Base-by-base conservation (phyloP, 2,888 invertebrate species). In the Leptopilina syphax region DNA sequence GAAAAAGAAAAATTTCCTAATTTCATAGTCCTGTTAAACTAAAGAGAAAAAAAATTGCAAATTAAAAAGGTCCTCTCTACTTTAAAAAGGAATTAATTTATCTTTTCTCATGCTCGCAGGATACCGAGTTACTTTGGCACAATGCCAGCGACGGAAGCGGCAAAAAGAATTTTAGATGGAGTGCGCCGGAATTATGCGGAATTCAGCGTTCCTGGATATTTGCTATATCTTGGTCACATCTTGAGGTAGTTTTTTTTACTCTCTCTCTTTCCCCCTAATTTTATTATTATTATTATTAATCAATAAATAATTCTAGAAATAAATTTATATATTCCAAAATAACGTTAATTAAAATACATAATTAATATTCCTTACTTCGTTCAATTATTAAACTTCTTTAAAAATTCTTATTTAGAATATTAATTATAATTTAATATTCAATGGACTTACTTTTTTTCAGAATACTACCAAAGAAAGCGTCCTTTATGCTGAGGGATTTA, bases 51-150 rank as follows among this genome's bases (percentile, higher is more conserved):
- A 63, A 63, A 63, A 7, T 63, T 63, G 63, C 7, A 24, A 63
- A 63, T 63, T 24, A 63, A 63, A 34, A 63, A 63, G 63, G 63
- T 63, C 24, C 63, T 63, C 9, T 63, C 63, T 66, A 50, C 65
- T 76, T 12, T 4, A 4, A 63, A 44, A 73, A 65, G 77, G 54
- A 54, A 54, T 65, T 79, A 65, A 76, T 77, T 76, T 77, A 78
- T 10, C 18, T 73, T 70, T 63, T 63, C 63, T 50, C 57, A 13
- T 84, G 18, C 65, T 24, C 24, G 44, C 44, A 95, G 95, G 86
- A 95, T 95, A 88, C 94, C 95, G 6, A 94, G 94, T 86, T 94
- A 94, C 87, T 95, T 95, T 85, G 95, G 95, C 10, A 94, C 94
- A 10, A 94, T 95, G 86, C 93, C 94, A 50, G 94, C 95, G 0